Base-by-base conservation (phyloP, 2,113 vertebrate species). In the Rhizomys pruinosus region DNA sequence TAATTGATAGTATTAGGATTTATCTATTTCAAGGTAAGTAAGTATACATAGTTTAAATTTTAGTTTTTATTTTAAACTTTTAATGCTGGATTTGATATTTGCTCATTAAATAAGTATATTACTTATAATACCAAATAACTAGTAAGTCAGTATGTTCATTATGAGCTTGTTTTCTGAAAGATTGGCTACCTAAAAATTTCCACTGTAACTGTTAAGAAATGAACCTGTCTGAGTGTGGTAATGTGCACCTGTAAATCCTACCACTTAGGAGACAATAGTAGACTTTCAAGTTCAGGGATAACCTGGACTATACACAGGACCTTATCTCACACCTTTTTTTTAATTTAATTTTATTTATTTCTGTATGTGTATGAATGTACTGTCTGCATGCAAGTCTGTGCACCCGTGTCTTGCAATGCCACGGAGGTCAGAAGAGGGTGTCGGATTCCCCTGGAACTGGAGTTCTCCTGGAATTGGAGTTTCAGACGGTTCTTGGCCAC, bases 21-120 rank as follows among this genome's bases (percentile, higher is more conserved):
- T 89, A 90, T 89, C 61, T 95, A 91, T 86, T 94, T 27, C 10
- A 20, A 74, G n/a, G 57, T 96, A 94, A 90, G 72, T 95, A 97
- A 90, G 72, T 95, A 97, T 73, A 64, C 92, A 63, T 55, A 86
- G 84, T 90, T 95, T 90, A 95, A 94, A 95, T 93, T 96, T 93
- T 95, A 95, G 55, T 85, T 96, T 55, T 57, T 94, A 89, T 95
- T 95, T 95, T 73, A 87, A 94, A 37, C 55, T 86, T 87, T 57
- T 72, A 93, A 1, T 82, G 87, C 93, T 59, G 87, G 44, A 77
- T 96, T 16, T 89, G 55, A 27, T 42, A 95, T 90, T 81, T 95
- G 25, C 3, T 84, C 92, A 85, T 63, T 93, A 89, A 96, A 91
- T 96, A 47, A 93, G 72, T 93, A 85, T 81, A 80, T 96, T 94